Evolutionary conservation across 1,140 invertebrate genomes (phyloP), one percentile per base, ranked within the genome.

Genomic region (Plodia interpunctella): DNA sequence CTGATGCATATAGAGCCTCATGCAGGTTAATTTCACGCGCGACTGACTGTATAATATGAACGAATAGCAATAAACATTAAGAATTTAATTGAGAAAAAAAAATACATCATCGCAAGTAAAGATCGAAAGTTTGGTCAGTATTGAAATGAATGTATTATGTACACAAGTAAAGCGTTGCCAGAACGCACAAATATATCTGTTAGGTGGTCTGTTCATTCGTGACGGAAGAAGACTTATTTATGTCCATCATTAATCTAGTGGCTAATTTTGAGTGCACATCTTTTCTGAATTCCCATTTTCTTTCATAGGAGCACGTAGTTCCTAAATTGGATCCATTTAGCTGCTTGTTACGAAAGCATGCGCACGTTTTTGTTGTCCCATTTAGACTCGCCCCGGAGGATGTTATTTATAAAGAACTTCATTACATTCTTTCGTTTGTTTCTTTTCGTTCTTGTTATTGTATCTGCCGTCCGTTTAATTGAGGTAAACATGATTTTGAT

Each of bases 311-410:
- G 38, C 38, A 44, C 38, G 38, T 44, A n/a, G 38, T 53, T 51
- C 20, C 25, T 53, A 21, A 21, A 53, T 53, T 53, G 51, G 51
- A 53, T 25, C 51, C 51, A 53, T 25, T 53, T 53, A 53, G 19
- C 21, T 25, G 38, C 38, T 44, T 44, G 10, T 44, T 44, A 44
- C 38, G 38, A 44, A 44, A 44, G 15, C 13, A 44, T 44, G 38
- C 38, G 13, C 13, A 44, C 38, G 15, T 44, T 44, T 44, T 44
- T 44, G 38, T 44, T 44, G 13, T 44, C 15, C 38, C 13, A 15
- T 44, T 17, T 44, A 44, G 13, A 44, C 38, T 17, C 13, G 38
- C 38, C 15, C 38, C 4, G 11, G 30, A 32, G 30, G 8, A 15
- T 44, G 38, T n/a, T 44, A 44, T 44, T 44, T 44, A 44, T 44